These are phyloP conservation scores for Genyomyrus donnyi DNA, from an alignment of 2,113 vertebrate genomes.

Conservation along the genomic window DNA sequence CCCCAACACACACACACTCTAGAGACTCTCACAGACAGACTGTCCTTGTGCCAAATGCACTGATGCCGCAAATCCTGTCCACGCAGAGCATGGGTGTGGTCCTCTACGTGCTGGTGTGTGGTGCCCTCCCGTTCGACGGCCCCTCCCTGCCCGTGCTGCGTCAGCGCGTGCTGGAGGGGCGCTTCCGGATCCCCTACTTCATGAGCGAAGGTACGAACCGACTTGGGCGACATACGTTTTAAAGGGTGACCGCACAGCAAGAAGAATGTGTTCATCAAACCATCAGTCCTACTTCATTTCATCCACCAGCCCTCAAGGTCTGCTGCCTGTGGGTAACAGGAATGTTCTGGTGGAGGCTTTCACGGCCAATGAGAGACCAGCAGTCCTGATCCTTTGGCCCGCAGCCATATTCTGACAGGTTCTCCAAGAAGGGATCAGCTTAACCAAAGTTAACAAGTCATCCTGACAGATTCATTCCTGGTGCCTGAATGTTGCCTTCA, in stretches of 20 bases:
- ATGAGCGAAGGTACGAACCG: conserved; percentile 73
- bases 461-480: background rate
- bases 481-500: background rate
- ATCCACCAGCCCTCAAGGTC: background rate
- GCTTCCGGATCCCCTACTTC: conserved; percentile 79
- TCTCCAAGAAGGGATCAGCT: background rate
- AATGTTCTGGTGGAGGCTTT: background rate
- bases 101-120: conserved; percentile 77
- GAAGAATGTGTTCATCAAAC: background rate
- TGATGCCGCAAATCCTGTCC: background rate
- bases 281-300: background rate
- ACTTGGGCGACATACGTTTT: too few species aligned
- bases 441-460: background rate
- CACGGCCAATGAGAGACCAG: background rate
- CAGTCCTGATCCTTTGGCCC: background rate
- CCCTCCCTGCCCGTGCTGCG: conserved; percentile 72
- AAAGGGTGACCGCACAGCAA: background rate
- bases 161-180: conserved; percentile 73
- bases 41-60: background rate
- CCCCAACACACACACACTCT: too few species aligned
- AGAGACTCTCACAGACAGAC: too few species aligned
- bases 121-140: conserved; percentile 74
- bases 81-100: conserved; percentile 78
- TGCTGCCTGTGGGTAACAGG: background rate
- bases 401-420: background rate